phyloP scores from a whole-genome alignment of 2,888 invertebrate genomes.

The Eilema sororculum region DNA sequence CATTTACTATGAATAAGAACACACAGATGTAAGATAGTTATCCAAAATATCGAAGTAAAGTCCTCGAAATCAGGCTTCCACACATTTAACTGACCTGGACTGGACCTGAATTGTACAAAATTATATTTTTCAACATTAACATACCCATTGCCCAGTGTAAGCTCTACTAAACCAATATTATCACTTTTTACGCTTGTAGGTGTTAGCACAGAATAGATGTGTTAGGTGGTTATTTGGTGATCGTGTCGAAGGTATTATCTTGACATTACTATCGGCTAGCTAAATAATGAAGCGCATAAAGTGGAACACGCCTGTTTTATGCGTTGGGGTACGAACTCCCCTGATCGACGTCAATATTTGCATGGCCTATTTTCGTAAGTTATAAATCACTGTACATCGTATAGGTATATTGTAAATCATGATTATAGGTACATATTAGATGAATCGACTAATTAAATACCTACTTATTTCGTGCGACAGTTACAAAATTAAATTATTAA shows the following conservation, averaged over 20 bases:
- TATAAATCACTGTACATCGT: background rate
- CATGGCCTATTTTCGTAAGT: conserved; percentile 19
- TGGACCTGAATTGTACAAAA: background rate
- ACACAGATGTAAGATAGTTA: no score
- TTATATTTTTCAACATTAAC: background rate
- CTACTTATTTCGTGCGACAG: background rate
- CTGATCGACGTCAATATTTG: conserved; percentile 22
- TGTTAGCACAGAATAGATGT: no score
- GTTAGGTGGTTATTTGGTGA: no score
- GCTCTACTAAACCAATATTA: background rate
- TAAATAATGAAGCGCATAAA: conserved; percentile 18
- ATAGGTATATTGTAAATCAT: background rate
- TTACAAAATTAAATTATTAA: no score
- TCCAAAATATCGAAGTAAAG: no score
- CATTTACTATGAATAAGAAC: no score
- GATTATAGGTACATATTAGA: background rate
- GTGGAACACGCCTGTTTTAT: conserved; percentile 13
- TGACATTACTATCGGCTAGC: background rate
- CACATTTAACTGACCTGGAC: background rate
- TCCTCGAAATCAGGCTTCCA: no score
- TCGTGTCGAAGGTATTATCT: background rate
- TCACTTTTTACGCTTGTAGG: background rate
- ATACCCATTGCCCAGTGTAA: no score
- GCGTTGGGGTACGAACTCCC: conserved; percentile 15
- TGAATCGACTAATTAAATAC: background rate